Conservation (phyloP, 1,140 invertebrate genomes). For the Eurosta solidaginis region DNA sequence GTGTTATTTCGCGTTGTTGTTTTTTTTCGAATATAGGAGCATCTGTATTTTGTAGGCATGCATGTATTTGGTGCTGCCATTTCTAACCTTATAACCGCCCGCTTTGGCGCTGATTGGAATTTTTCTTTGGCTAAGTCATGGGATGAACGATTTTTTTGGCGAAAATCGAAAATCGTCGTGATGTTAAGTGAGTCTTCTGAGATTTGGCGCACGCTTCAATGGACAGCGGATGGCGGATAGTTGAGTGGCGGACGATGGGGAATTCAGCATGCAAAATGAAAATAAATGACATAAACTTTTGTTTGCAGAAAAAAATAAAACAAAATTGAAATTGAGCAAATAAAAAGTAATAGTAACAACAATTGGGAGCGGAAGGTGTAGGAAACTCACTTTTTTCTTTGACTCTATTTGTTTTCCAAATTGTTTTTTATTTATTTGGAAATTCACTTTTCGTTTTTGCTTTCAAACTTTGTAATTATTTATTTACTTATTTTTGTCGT, state of each 20-base stretch:
- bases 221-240: neutral
- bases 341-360: neutral
- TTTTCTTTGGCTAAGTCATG: neutral
- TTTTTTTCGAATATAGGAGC: neutral
- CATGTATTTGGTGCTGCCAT: slow-evolving; percentile 14
- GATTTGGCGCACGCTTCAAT: slow-evolving; percentile 14
- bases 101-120: slow-evolving; percentile 6
- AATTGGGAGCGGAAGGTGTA: neutral
- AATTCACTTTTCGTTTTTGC: neutral
- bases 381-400: slow-evolving; percentile 1
- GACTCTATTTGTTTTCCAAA: neutral
- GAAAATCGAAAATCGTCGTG: slow-evolving; percentile 16
- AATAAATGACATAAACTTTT: neutral
- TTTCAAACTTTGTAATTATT: slow-evolving; percentile 1
- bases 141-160: neutral
- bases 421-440: neutral
- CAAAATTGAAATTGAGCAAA: no score
- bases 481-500: slow-evolving; percentile 12
- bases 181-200: slow-evolving; percentile 21
- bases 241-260: neutral
- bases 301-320: neutral
- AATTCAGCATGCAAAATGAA: neutral
- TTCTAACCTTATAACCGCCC: neutral
- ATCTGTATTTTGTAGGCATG: neutral
- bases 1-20: neutral